phyloP scores from a whole-genome alignment of 2,888 invertebrate genomes.

The Volucella bombylans region DNA sequence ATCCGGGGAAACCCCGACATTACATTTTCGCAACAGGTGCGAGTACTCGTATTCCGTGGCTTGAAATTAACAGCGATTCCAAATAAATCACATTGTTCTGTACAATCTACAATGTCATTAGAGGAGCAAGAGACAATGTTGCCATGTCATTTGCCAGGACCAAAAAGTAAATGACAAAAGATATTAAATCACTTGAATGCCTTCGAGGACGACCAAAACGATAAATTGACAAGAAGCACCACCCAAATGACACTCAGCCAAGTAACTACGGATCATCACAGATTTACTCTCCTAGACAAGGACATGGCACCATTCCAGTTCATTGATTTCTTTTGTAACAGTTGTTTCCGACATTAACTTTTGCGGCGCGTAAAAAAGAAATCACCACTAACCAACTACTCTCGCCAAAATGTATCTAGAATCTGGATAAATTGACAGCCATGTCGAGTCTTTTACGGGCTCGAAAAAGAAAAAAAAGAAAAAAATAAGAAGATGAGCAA shows the following conservation, averaged over 20 bases:
- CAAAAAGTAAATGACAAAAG: slow-evolving; percentile 72
- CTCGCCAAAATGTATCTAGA: slow-evolving; percentile 52
- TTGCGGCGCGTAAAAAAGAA: slow-evolving; percentile 54
- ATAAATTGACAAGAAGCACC: slow-evolving; percentile 64
- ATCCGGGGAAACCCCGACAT: neutral
- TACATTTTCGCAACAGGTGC: slow-evolving; percentile 63
- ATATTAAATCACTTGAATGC: slow-evolving; percentile 73
- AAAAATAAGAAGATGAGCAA: slow-evolving; percentile 30
- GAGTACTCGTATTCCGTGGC: slow-evolving; percentile 27
- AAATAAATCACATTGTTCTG: slow-evolving; percentile 63
- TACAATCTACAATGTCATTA: slow-evolving; percentile 67
- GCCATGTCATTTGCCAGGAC: slow-evolving; percentile 68
- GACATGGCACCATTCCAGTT: slow-evolving; percentile 80
- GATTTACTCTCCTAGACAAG: slow-evolving; percentile 49
- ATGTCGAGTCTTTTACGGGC: slow-evolving; percentile 29
- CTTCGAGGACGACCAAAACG: slow-evolving; percentile 40
- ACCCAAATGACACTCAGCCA: slow-evolving; percentile 31
- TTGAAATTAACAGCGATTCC: slow-evolving; percentile 26
- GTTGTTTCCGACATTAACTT: slow-evolving; percentile 82
- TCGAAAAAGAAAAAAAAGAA: neutral
- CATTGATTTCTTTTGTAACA: slow-evolving; percentile 83
- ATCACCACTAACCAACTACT: slow-evolving; percentile 42
- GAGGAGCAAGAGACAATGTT: slow-evolving; percentile 36
- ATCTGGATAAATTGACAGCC: slow-evolving; percentile 69
- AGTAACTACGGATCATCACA: slow-evolving; percentile 19